A percentile compares a stretch with the other conserved stretches of the same genome.
Conservation (phyloP, 2,113 vertebrate genomes). For the Sinocyclocheilus anshuiensis region DNA sequence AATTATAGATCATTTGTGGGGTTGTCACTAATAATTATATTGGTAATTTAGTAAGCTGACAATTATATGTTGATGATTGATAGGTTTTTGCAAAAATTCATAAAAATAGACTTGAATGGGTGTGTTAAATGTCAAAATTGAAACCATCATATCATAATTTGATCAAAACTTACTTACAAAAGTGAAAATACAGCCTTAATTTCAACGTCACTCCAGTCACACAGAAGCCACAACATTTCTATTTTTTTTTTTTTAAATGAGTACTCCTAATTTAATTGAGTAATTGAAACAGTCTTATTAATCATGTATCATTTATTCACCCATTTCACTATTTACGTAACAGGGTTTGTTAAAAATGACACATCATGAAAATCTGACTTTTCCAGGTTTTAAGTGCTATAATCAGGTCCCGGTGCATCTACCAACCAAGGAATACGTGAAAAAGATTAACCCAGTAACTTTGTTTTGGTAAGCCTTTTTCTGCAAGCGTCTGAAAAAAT, state of each 20-base stretch:
- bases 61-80: no score
- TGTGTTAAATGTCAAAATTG: not conserved
- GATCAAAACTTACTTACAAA: not conserved
- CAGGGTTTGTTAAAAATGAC: no score
- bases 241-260: not conserved
- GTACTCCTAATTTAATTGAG: not conserved
- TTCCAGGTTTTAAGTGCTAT: no score
- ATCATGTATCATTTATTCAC: not conserved
- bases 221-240: not conserved
- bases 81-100: not conserved
- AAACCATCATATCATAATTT: no score
- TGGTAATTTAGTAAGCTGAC: not conserved
- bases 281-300: not conserved
- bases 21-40: not conserved
- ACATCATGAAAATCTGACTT: no score
- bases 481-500: no score
- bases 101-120: not conserved
- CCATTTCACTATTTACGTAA: not conserved
- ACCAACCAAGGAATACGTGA: no score
- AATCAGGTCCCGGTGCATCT: no score
- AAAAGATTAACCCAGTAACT: no score
- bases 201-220: not conserved
- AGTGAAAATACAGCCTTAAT: not conserved
- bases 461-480: no score
- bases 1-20: not conserved